phyloP scores from a whole-genome alignment of 2,888 invertebrate species.

The Azorinus chamasolen region DNA sequence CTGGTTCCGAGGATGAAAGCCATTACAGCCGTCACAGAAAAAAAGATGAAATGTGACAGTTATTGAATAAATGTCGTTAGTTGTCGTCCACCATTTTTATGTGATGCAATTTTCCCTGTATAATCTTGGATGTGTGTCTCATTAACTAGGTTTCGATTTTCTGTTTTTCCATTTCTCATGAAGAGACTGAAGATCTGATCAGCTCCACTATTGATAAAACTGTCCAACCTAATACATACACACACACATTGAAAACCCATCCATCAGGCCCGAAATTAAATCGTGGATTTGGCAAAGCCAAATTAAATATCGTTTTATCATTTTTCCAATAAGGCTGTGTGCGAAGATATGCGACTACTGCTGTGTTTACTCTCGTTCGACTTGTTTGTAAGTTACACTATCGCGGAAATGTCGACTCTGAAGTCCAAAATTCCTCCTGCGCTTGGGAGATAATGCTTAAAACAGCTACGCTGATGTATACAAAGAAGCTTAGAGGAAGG shows the following conservation, averaged over 20 bases:
- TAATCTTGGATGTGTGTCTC: too few species aligned
- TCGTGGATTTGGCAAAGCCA: slow-evolving; percentile 42
- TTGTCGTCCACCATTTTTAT: too few species aligned
- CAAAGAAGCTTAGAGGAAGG: slow-evolving; percentile 24
- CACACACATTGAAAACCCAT: slow-evolving; percentile 33
- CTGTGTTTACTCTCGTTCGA: slow-evolving; percentile 2
- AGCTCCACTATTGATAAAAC: slow-evolving; percentile 32
- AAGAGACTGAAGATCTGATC: too few species aligned
- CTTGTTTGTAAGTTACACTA: slow-evolving; percentile 11
- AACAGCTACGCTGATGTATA: slow-evolving; percentile 35
- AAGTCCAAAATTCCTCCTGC: slow-evolving; percentile 37
- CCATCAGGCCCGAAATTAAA: slow-evolving; percentile 56
- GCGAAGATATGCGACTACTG: background rate
- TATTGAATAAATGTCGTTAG: too few species aligned
- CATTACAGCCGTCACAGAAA: too few species aligned
- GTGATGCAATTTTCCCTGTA: too few species aligned
- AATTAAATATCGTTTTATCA: slow-evolving; percentile 67
- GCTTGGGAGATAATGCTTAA: slow-evolving; percentile 43
- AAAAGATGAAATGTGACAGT: too few species aligned
- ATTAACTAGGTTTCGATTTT: too few species aligned
- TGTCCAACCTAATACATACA: slow-evolving; percentile 18
- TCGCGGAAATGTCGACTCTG: slow-evolving; percentile 8
- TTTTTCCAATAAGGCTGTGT: slow-evolving; percentile 39
- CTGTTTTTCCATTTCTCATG: too few species aligned
- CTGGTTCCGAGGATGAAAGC: too few species aligned